These are phyloP conservation scores for Enhydra lutris DNA, from an alignment of 2,113 vertebrate genomes.

Conservation along the genomic window DNA sequence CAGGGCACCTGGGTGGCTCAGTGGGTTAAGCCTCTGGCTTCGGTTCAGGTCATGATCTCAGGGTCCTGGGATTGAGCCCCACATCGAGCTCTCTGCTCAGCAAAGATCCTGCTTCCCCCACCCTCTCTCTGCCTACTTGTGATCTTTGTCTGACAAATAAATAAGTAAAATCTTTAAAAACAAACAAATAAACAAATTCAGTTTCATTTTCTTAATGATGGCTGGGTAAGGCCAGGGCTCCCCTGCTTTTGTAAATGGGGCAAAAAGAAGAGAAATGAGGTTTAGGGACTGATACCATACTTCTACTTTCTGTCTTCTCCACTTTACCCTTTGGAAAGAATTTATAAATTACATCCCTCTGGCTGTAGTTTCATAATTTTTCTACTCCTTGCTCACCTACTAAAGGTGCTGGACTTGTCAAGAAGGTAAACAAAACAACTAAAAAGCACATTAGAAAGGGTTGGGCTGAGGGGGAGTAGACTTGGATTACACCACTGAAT, in stretches of 20 bases:
- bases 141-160: too few relatives aligned
- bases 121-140: too few relatives aligned
- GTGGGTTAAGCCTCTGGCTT: too few relatives aligned
- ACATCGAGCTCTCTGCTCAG: too few relatives aligned
- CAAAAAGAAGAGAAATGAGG: not conserved
- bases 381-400: not conserved
- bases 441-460: not conserved
- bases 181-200: not conserved
- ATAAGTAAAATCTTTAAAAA: too few relatives aligned
- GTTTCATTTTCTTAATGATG: not conserved
- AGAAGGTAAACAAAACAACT: not conserved
- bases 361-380: not conserved
- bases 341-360: not conserved
- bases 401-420: not conserved
- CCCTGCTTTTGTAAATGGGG: not conserved
- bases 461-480: not conserved
- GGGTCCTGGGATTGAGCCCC: too few relatives aligned
- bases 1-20: too few relatives aligned
- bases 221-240: not conserved
- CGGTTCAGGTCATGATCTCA: too few relatives aligned
- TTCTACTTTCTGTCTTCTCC: not conserved
- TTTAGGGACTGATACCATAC: not conserved
- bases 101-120: too few relatives aligned
- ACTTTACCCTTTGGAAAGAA: not conserved
- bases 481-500: not conserved